phyloP scores from a whole-genome alignment of 2,113 vertebrate genomes.

The Trematomus loennbergii region DNA sequence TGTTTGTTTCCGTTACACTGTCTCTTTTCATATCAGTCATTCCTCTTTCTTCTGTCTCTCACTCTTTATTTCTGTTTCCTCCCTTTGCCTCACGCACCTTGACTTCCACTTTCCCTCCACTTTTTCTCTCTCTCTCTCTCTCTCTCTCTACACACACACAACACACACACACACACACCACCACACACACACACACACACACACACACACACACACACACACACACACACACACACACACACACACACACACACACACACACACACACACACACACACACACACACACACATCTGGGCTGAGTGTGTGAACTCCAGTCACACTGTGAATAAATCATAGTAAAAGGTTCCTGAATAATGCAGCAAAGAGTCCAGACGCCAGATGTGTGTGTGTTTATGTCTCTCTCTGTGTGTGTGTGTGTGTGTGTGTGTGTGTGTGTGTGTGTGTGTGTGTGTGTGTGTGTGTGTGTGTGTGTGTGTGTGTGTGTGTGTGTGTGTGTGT shows the following conservation, averaged over 20 bases:
- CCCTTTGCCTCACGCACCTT: conserved; percentile 20
- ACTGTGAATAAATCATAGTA: conserved; percentile 81
- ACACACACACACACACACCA: background rate
- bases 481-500: conserved; percentile 1
- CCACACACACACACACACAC: background rate
- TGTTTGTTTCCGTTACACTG: background rate
- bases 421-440: conserved; percentile 20
- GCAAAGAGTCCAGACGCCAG: conserved; percentile 59
- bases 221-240: conserved; percentile 30
- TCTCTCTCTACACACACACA: too few relatives aligned
- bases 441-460: conserved; percentile 24
- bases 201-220: background rate
- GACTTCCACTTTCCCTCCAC: conserved; percentile 10
- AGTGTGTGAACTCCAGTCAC: conserved; percentile 52
- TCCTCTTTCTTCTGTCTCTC: background rate
- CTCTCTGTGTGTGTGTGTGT: conserved; percentile 48
- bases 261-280: conserved; percentile 44
- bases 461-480: conserved; percentile 18
- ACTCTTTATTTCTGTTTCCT: conserved; percentile 5
- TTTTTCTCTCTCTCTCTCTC: background rate
- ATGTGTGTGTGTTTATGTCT: conserved; percentile 54
- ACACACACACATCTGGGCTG: conserved; percentile 29
- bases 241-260: too few relatives aligned
- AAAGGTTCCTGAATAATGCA: conserved; percentile 77
- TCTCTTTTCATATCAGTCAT: background rate